Percentiles rank a stretch among this genome's conserved stretches.
phyloP scores from a whole-genome alignment of 2,797 vertebrate species.

The Eospalax fontanierii region DNA sequence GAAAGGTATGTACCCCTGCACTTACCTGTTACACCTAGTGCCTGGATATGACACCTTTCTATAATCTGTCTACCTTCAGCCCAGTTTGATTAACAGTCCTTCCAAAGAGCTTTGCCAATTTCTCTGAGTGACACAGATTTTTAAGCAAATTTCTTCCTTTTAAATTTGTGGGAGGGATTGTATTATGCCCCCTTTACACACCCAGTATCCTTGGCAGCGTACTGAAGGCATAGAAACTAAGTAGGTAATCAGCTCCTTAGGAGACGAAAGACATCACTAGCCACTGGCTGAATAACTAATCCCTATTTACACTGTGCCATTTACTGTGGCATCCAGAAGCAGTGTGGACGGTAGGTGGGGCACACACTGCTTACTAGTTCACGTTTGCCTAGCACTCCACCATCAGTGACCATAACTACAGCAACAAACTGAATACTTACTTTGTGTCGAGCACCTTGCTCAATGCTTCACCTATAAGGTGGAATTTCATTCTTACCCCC shows the following conservation, averaged over 20 bases:
- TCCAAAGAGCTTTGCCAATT: conserved; percentile 24
- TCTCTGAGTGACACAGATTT: not conserved
- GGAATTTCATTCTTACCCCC: not conserved
- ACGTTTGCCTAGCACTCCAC: not conserved
- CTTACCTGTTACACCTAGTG: not conserved
- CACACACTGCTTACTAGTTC: not conserved
- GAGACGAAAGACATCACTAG: not conserved
- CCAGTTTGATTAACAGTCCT: not conserved
- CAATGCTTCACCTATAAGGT: not conserved
- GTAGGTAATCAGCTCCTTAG: not conserved
- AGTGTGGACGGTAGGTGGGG: not conserved
- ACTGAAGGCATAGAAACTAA: not conserved
- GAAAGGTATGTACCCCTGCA: not conserved
- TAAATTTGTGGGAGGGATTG: not conserved
- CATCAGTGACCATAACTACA: not conserved
- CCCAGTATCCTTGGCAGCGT: not conserved
- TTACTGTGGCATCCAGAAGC: not conserved
- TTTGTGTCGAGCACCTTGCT: not conserved
- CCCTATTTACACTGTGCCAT: not conserved
- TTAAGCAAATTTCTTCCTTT: not conserved
- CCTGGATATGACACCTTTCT: not conserved
- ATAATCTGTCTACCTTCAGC: not conserved
- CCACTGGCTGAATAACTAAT: not conserved
- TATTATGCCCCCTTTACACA: not conserved
- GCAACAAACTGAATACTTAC: not conserved